phyloP scores from a whole-genome alignment of 2,888 invertebrate species.

The Drosophila vallismaia region DNA sequence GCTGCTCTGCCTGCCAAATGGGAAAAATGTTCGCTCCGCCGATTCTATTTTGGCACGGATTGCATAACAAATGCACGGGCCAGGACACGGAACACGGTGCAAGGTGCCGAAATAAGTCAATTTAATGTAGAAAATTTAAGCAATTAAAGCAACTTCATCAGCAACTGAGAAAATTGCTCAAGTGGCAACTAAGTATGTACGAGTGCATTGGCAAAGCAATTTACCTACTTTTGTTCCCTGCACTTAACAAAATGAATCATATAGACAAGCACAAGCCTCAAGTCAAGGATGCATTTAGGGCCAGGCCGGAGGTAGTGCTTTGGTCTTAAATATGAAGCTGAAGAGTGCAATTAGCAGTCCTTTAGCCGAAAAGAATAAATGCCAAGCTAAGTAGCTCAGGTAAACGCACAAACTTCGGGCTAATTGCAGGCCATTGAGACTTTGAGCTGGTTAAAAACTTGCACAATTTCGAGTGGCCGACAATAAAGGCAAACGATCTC shows the following conservation, averaged over 20 bases:
- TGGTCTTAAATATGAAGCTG: constrained; percentile 31
- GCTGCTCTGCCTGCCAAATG: constrained; percentile 56
- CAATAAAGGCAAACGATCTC: constrained; percentile 29
- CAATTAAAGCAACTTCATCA: constrained; percentile 35
- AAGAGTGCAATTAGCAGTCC: constrained; percentile 70
- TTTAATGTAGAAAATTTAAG: constrained; percentile 31
- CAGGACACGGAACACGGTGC: neutral
- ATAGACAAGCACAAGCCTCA: constrained; percentile 26
- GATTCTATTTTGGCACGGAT: constrained; percentile 56
- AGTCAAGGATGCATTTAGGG: constrained; percentile 22
- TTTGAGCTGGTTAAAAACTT: constrained; percentile 51
- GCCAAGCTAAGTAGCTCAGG: constrained; percentile 54
- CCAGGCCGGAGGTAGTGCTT: constrained; percentile 24
- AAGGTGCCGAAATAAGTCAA: constrained; percentile 15
- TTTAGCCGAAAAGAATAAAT: constrained; percentile 43
- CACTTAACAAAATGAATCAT: constrained; percentile 35
- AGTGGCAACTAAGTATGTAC: constrained; percentile 8
- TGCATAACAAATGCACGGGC: constrained; percentile 54
- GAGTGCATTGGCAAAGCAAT: constrained; percentile 8
- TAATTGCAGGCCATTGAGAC: constrained; percentile 72
- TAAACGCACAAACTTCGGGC: constrained; percentile 57
- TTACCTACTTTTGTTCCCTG: constrained; percentile 9
- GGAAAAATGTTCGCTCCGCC: constrained; percentile 54
- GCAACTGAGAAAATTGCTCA: neutral
- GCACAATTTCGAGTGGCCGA: constrained; percentile 47